Evolutionary conservation across 2,797 vertebrate species (phyloP).

Genomic region (Leucoraja ocellata): DNA sequence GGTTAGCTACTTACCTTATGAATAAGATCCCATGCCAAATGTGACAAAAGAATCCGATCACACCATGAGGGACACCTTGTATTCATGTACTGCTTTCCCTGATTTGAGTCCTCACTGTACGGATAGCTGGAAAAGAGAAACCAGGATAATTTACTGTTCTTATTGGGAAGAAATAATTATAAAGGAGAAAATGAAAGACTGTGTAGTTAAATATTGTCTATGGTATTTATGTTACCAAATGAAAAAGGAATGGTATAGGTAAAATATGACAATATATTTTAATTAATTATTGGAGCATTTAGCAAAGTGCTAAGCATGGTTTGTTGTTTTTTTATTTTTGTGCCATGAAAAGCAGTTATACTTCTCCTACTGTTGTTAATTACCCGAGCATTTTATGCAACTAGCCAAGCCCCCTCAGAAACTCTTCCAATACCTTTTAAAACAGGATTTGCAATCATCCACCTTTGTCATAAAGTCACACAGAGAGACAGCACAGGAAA

Average conservation of each 20-base stretch:
- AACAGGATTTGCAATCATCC: not conserved
- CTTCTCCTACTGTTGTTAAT: not conserved
- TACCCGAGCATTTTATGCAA: not conserved
- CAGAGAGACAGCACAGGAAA: too few relatives aligned
- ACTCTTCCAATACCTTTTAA: not conserved
- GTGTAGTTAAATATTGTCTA: not conserved
- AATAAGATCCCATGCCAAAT: slow-evolving; percentile 82
- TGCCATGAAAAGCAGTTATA: not conserved
- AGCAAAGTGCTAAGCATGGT: not conserved
- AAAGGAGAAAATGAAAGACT: not conserved
- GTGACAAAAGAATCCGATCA: slow-evolving; percentile 89
- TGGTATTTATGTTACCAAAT: not conserved
- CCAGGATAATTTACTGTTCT: not conserved
- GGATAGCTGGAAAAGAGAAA: slow-evolving; percentile 72
- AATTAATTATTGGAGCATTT: not conserved
- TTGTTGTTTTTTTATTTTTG: not conserved
- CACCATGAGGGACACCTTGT: slow-evolving; percentile 95
- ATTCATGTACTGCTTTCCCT: slow-evolving; percentile 90
- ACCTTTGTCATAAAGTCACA: too few relatives aligned
- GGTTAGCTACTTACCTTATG: slow-evolving; percentile 68
- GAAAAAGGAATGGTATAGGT: not conserved
- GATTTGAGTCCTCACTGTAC: slow-evolving; percentile 83
- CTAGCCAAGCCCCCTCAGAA: not conserved
- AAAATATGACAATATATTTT: slow-evolving; percentile 40
- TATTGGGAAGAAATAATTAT: not conserved